phyloP scores from a whole-genome alignment of 1,140 invertebrate species.

The Drosophila tropicalis region DNA sequence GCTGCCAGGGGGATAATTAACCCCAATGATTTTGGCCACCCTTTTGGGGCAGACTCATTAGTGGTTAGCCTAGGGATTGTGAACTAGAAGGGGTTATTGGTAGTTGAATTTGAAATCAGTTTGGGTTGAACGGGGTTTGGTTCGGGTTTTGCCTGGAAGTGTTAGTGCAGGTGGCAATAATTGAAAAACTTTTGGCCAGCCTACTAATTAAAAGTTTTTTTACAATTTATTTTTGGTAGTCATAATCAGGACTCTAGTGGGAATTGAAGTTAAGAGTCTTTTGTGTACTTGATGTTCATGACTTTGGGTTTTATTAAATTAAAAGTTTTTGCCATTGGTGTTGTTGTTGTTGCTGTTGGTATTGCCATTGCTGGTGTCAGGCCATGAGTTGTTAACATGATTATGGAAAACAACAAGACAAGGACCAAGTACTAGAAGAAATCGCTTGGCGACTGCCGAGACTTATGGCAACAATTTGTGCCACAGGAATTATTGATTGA shows the following conservation, averaged over 20 bases:
- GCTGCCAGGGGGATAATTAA: constrained; percentile 54
- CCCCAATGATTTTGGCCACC: constrained; percentile 19
- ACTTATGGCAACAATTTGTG: constrained; percentile 64
- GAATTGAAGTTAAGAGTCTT: constrained; percentile 57
- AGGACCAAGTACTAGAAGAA: not conserved
- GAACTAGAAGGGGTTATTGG: constrained; percentile 42
- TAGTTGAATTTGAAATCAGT: constrained; percentile 78
- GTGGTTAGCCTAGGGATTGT: not conserved
- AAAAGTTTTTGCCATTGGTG: constrained; percentile 50
- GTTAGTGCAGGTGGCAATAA: constrained; percentile 74
- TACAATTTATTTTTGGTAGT: constrained; percentile 25
- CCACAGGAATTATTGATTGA: constrained; percentile 53
- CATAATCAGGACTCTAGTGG: constrained; percentile 36
- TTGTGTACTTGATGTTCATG: constrained; percentile 44
- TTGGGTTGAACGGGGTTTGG: constrained; percentile 23
- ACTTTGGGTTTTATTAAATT: constrained; percentile 67
- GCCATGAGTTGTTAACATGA: constrained; percentile 57
- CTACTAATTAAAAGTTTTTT: constrained; percentile 79
- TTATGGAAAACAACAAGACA: constrained; percentile 50
- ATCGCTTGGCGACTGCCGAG: constrained; percentile 6
- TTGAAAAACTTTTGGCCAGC: constrained; percentile 73
- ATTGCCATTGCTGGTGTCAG: constrained; percentile 31
- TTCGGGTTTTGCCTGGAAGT: constrained; percentile 1
- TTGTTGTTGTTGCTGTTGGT: constrained; percentile 2
- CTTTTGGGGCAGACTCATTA: constrained; percentile 38